Evolutionary conservation across 2,113 vertebrate species (phyloP).

Genomic region (Paralichthys olivaceus): DNA sequence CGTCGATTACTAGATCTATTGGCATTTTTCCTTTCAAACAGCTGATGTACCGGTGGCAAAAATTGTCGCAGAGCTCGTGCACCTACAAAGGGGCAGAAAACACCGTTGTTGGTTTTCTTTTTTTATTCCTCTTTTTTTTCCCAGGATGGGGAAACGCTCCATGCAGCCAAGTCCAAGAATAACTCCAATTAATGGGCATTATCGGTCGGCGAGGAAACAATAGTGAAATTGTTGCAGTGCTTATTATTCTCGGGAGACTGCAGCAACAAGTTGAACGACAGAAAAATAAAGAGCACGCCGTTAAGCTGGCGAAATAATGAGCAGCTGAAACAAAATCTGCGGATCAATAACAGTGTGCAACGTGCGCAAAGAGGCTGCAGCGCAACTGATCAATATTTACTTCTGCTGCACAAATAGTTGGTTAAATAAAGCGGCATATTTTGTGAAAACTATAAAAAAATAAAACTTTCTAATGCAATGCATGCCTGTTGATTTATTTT

Average conservation of each 20-base stretch:
- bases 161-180: conserved; percentile 83
- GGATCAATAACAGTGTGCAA: conserved; percentile 71
- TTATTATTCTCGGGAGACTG: conserved; percentile 93
- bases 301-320: conserved; percentile 64
- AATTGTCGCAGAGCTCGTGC: conserved; percentile 99
- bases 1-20: conserved; percentile 99
- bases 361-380: conserved; percentile 42
- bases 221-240: conserved; percentile 91
- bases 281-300: conserved; percentile 65
- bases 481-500: conserved; percentile 2
- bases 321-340: conserved; percentile 70
- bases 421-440: conserved; percentile 48
- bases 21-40: conserved; percentile 99
- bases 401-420: conserved; percentile 47
- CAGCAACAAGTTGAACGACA: conserved; percentile 91
- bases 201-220: conserved; percentile 92
- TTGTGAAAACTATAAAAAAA: conserved; percentile 19
- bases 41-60: conserved; percentile 99
- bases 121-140: conserved; percentile 20
- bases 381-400: conserved; percentile 51
- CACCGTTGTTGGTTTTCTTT: neutral
- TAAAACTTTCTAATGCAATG: neutral
- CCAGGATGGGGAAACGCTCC: conserved; percentile 77
- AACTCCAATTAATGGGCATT: conserved; percentile 87
- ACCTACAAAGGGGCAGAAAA: conserved; percentile 82